A percentile compares a stretch with the other conserved stretches of the same genome.
phyloP scores from a whole-genome alignment of 2,113 vertebrate genomes.

The Nycticebus coucang region DNA sequence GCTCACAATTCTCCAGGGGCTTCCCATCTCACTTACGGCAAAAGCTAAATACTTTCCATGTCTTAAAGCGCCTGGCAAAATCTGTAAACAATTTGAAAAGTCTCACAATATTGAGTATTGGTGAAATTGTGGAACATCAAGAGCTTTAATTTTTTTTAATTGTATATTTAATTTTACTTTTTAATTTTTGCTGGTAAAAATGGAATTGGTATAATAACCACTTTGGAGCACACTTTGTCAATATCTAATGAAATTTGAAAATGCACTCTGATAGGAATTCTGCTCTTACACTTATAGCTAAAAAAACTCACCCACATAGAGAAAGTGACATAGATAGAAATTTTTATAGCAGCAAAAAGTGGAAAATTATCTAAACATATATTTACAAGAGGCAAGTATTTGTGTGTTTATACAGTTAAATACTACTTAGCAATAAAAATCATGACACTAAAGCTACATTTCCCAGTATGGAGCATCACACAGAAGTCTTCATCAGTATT shows the following conservation, averaged over 20 bases:
- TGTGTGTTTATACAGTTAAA: background rate
- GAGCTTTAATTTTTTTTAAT: background rate
- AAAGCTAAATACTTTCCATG: background rate
- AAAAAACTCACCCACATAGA: background rate
- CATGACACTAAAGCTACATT: conserved; percentile 1
- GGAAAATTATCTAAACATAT: background rate
- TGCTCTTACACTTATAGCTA: background rate
- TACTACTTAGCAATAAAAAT: conserved; percentile 9
- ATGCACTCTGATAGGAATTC: background rate
- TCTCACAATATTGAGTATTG: background rate
- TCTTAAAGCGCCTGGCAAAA: background rate
- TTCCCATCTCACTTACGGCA: background rate
- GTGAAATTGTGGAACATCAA: background rate
- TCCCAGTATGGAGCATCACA: background rate
- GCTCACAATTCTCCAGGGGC: background rate
- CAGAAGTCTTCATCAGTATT: background rate
- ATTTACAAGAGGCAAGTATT: background rate
- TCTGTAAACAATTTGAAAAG: conserved; percentile 10
- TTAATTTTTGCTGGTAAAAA: background rate
- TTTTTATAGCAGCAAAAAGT: background rate
- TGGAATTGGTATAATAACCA: background rate
- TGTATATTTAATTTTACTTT: conserved; percentile 27
- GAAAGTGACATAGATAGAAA: background rate
- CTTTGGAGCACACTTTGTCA: conserved; percentile 1
- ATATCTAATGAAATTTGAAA: conserved; percentile 18